Percentiles rank a stretch among this genome's conserved stretches.
These are phyloP conservation scores for Oreocharis arfaki DNA, from an alignment of 2,113 vertebrate species.

Conservation along the genomic window DNA sequence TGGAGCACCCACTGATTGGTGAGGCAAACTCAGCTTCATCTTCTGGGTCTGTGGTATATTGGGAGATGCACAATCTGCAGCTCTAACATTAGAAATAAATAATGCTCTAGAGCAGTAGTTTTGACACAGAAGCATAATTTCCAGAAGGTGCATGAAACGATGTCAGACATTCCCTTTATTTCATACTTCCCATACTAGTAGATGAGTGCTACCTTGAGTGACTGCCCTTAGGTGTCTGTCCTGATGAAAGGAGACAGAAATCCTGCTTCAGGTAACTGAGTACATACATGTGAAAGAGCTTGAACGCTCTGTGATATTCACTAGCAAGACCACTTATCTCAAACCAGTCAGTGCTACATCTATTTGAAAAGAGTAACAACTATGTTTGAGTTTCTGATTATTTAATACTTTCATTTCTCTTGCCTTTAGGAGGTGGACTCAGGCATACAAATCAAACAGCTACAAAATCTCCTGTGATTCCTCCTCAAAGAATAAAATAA, in stretches of 20 bases:
- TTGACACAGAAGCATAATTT: not conserved
- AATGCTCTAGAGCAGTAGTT: not conserved
- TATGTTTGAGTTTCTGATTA: conserved; percentile 15
- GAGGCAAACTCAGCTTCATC: not conserved
- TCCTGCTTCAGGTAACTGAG: not conserved
- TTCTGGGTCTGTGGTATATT: not conserved
- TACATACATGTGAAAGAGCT: not conserved
- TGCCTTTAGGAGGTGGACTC: not conserved
- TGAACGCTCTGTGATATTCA: not conserved
- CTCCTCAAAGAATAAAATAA: not conserved
- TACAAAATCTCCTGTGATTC: not conserved
- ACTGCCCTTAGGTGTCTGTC: not conserved
- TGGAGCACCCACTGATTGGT: not conserved
- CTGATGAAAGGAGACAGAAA: not conserved
- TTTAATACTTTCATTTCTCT: conserved; percentile 7
- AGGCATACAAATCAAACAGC: not conserved
- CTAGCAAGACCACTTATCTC: not conserved
- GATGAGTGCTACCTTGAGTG: not conserved
- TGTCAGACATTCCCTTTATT: not conserved
- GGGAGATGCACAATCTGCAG: not conserved
- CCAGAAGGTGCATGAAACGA: not conserved
- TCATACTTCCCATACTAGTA: not conserved
- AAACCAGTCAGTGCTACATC: not conserved
- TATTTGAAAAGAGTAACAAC: not conserved
- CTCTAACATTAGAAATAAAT: not conserved